Conservation (phyloP, 1,140 invertebrate genomes). For the Hestina assimilis region DNA sequence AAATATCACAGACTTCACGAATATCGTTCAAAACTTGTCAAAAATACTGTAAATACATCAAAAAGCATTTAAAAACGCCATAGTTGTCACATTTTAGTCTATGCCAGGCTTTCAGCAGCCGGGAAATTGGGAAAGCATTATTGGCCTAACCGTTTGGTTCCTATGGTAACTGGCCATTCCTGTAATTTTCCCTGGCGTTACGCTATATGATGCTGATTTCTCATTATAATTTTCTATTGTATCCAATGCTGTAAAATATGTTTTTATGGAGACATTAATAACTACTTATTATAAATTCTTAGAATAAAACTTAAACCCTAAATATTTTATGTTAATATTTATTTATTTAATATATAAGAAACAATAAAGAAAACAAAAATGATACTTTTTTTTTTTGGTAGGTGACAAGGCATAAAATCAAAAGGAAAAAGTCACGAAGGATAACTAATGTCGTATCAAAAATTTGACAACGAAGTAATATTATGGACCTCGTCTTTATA, state of each 20-base stretch:
- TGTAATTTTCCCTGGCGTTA: constrained; percentile 6
- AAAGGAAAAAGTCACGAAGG: too few relatives aligned
- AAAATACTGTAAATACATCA: constrained; percentile 45
- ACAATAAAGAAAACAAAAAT: too few relatives aligned
- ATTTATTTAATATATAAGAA: too few relatives aligned
- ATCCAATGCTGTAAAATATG: not conserved
- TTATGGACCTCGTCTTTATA: too few relatives aligned
- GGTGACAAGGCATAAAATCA: too few relatives aligned
- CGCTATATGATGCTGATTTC: not conserved
- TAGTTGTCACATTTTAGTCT: constrained; percentile 28
- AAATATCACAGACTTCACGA: constrained; percentile 44
- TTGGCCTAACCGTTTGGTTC: constrained; percentile 62
- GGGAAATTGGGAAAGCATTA: constrained; percentile 57
- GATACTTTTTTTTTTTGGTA: too few relatives aligned
- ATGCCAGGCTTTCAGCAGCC: constrained; percentile 31
- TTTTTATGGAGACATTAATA: too few relatives aligned
- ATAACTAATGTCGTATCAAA: too few relatives aligned
- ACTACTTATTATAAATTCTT: too few relatives aligned
- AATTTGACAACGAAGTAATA: too few relatives aligned
- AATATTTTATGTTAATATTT: too few relatives aligned
- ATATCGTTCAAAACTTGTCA: constrained; percentile 34
- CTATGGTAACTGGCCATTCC: constrained; percentile 39
- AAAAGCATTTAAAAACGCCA: constrained; percentile 31
- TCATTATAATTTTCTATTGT: not conserved
- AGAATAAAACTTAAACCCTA: too few relatives aligned